These are phyloP conservation scores for Norana najaformis DNA, from an alignment of 2,888 invertebrate species.

Conservation along the genomic window DNA sequence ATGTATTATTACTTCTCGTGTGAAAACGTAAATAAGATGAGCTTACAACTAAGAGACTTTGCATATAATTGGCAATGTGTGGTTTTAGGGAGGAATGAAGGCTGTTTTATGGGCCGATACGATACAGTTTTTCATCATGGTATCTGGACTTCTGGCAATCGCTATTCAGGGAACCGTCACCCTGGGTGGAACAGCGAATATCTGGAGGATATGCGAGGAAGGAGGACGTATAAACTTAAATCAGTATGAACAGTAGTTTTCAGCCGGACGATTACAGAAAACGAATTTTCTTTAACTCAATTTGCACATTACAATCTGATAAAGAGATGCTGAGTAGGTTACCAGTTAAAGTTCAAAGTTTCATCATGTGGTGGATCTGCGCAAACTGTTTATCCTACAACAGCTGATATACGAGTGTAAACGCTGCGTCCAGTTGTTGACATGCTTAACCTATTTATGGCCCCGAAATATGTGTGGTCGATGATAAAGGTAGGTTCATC, in stretches of 20 bases:
- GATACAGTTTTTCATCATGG: constrained; percentile 62
- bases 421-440: not conserved
- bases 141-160: constrained; percentile 59
- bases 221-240: constrained; percentile 54
- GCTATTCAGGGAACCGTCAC: constrained; percentile 55
- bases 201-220: constrained; percentile 51
- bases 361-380: not conserved
- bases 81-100: constrained; percentile 62
- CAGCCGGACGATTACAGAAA: not conserved
- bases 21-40: not conserved
- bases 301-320: not conserved
- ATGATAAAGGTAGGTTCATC: not conserved
- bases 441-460: not conserved
- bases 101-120: constrained; percentile 64
- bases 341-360: not conserved
- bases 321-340: not conserved
- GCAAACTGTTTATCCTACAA: not conserved
- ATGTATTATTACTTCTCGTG: not conserved
- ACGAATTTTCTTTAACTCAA: not conserved
- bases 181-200: constrained; percentile 53
- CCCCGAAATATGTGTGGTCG: not conserved
- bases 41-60: not conserved
- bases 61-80: not conserved
- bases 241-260: not conserved
- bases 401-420: not conserved